Evolutionary conservation across 2,113 vertebrate species (phyloP).

Genomic region (Pelecanus crispus): DNA sequence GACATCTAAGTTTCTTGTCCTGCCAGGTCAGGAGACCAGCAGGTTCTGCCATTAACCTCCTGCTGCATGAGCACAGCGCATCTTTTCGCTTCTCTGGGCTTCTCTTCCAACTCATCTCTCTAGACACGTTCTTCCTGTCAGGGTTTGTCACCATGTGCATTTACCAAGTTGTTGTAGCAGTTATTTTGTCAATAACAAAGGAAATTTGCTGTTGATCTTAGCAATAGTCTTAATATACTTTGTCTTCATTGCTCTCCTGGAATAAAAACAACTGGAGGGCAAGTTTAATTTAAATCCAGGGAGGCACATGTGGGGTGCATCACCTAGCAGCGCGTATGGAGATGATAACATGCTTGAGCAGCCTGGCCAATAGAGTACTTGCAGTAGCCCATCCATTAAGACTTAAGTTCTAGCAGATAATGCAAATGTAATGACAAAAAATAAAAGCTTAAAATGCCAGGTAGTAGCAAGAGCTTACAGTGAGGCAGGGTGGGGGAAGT

Average conservation of each 20-base stretch:
- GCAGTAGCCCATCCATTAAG: not conserved
- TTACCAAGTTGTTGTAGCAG: not conserved
- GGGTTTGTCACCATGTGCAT: not conserved
- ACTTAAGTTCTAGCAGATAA: not conserved
- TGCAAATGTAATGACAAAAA: constrained; percentile 18
- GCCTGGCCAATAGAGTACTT: not conserved
- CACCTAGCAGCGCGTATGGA: not conserved
- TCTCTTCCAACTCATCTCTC: not conserved
- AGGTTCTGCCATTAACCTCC: not conserved
- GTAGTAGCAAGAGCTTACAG: not conserved
- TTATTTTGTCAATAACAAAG: not conserved
- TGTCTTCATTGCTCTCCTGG: not conserved
- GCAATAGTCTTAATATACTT: not conserved
- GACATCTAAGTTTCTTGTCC: not conserved
- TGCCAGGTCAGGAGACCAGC: not conserved
- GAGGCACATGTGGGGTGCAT: not conserved
- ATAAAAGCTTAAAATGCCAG: not conserved
- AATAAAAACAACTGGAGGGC: not conserved
- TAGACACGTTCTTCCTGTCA: not conserved
- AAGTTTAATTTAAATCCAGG: not conserved
- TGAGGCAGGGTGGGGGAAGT: not conserved
- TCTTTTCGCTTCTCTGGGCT: not conserved
- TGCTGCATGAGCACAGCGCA: not conserved
- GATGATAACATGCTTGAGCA: not conserved
- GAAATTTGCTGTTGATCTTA: not conserved